phyloP scores from a whole-genome alignment of 53 echinoderm and acorn worm species.

The Echinometra lucunter region DNA sequence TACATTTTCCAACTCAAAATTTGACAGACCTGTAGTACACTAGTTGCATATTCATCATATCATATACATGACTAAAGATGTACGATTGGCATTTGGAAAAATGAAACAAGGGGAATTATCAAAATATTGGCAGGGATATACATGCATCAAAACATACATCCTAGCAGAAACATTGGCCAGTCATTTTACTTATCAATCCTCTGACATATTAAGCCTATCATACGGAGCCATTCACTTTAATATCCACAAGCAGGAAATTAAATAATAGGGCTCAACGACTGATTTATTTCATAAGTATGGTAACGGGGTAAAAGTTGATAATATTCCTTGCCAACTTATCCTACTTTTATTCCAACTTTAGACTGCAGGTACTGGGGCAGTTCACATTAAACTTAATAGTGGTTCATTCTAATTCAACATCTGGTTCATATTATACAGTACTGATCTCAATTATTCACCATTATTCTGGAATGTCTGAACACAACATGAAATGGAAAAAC shows the following conservation, averaged over 20 bases:
- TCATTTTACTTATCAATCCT: not conserved
- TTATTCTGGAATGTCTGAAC: slow-evolving; percentile 49
- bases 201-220: not conserved
- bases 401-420: not conserved
- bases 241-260: too few relatives aligned
- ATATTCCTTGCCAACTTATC: not conserved
- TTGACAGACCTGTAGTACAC: slow-evolving; percentile 4
- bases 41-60: slow-evolving; percentile 30
- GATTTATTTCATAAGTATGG: too few relatives aligned
- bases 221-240: not conserved
- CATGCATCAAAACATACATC: not conserved
- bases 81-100: not conserved
- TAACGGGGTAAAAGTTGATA: too few relatives aligned
- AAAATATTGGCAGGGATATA: not conserved
- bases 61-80: not conserved
- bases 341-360: not conserved
- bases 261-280: too few relatives aligned
- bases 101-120: not conserved
- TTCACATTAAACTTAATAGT: not conserved
- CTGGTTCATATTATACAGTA: slow-evolving; percentile 5
- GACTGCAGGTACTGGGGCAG: not conserved
- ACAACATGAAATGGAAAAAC: slow-evolving; percentile 32
- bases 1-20: not conserved
- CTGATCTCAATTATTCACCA: slow-evolving; percentile 42
- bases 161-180: not conserved